Percentiles rank a stretch among this genome's conserved stretches.
These are phyloP conservation scores for Rafetus swinhoei DNA, from an alignment of 2,113 vertebrate species.

Conservation along the genomic window DNA sequence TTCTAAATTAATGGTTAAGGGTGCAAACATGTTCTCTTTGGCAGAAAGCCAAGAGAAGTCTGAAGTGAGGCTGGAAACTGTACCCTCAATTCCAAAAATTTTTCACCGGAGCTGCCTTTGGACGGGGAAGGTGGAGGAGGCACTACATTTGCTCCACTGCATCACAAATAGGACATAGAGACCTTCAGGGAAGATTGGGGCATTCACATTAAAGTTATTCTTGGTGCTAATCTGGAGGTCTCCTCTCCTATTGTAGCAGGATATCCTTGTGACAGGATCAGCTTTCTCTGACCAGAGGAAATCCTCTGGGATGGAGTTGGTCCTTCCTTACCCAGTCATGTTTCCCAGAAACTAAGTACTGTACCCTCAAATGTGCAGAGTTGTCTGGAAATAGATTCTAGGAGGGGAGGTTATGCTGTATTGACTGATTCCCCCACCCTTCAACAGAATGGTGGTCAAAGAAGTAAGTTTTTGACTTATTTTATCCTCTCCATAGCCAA, in stretches of 20 bases:
- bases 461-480: neutral
- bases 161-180: neutral
- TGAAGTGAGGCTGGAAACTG: neutral
- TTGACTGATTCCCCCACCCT: neutral
- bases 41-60: conserved; percentile 1
- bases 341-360: neutral
- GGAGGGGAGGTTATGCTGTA: accelerated
- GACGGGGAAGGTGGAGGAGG: neutral
- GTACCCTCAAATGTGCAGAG: neutral
- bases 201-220: neutral
- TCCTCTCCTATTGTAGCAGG: neutral
- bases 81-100: neutral
- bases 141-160: neutral
- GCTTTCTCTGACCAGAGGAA: neutral
- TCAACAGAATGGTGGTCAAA: neutral
- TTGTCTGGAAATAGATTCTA: neutral
- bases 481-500: neutral
- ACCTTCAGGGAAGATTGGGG: neutral
- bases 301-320: neutral
- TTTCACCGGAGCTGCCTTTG: neutral
- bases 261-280: neutral
- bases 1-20: neutral
- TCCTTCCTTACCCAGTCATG: neutral
- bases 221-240: neutral
- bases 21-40: neutral